These are phyloP conservation scores for Stichopus horrens DNA, from an alignment of 53 echinoderm and acorn worm genomes.

Conservation along the genomic window DNA sequence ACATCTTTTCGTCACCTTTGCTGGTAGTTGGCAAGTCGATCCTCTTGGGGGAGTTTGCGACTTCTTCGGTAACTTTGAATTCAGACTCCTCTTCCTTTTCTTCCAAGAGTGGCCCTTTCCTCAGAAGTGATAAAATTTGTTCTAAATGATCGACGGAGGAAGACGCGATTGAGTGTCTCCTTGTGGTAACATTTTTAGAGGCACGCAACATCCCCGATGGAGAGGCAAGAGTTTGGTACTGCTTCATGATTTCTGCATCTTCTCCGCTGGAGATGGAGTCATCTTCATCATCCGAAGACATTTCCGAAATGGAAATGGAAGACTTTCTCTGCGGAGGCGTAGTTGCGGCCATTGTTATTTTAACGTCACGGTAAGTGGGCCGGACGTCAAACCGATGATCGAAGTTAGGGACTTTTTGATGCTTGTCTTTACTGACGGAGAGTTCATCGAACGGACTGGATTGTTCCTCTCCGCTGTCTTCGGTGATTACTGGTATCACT, in stretches of 20 bases:
- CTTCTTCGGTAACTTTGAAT: background rate
- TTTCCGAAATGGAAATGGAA: conserved; percentile 2
- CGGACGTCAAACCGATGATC: background rate
- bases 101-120: background rate
- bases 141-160: conserved; percentile 34
- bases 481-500: conserved; percentile 15
- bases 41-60: background rate
- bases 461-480: conserved; percentile 20
- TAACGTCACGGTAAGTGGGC: background rate
- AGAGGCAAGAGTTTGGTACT: background rate
- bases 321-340: background rate
- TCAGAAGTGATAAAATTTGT: conserved; percentile 6
- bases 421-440: background rate
- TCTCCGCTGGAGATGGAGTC: conserved; percentile 10
- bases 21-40: background rate
- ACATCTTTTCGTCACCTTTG: background rate
- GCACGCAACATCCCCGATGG: background rate
- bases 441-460: background rate
- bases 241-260: background rate
- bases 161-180: conserved; percentile 35
- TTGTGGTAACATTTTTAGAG: background rate
- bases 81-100: background rate
- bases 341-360: background rate
- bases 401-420: too few relatives aligned
- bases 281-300: conserved; percentile 20